Conservation (phyloP, 1,140 invertebrate species). For the Atopsyche davidsoni region DNA sequence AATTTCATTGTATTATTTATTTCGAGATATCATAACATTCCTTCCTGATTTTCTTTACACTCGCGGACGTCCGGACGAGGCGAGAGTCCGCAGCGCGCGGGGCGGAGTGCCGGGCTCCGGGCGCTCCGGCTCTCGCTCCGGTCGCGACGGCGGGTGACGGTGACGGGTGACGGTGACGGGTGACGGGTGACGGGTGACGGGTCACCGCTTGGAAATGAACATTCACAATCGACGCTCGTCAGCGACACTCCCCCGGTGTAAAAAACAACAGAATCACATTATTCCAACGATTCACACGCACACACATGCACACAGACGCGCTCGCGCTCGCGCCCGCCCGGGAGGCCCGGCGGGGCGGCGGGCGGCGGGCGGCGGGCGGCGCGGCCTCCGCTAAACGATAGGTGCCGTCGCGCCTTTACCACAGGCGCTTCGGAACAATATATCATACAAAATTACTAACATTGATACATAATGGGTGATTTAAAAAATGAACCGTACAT, state of each 20-base stretch:
- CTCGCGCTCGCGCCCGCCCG: too few species aligned
- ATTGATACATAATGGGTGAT: conserved; percentile 28
- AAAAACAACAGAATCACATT: conserved; percentile 10
- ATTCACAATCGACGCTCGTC: too few species aligned
- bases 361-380: conserved; percentile 4
- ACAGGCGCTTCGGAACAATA: conserved; percentile 19
- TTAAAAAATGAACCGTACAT: conserved; percentile 26
- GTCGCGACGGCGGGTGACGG: too few species aligned
- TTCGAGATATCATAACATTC: conserved; percentile 27
- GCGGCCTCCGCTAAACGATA: conserved; percentile 13
- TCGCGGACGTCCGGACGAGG: conserved; percentile 1
- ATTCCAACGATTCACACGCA: conserved; percentile 1
- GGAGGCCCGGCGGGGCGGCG: too few species aligned
- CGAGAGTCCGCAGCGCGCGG: too few species aligned
- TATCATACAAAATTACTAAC: conserved; percentile 28
- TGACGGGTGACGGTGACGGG: too few species aligned
- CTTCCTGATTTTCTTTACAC: conserved; percentile 18
- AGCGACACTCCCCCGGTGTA: conserved; percentile 9
- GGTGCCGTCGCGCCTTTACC: conserved; percentile 20
- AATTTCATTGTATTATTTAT: conserved; percentile 30
- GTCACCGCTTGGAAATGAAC: too few species aligned
- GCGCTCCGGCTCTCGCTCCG: too few species aligned
- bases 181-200: too few species aligned
- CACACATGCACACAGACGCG: neutral
- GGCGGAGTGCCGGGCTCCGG: too few species aligned